phyloP scores from a whole-genome alignment of 2,797 vertebrate species.

The Enteromius radiatus region DNA sequence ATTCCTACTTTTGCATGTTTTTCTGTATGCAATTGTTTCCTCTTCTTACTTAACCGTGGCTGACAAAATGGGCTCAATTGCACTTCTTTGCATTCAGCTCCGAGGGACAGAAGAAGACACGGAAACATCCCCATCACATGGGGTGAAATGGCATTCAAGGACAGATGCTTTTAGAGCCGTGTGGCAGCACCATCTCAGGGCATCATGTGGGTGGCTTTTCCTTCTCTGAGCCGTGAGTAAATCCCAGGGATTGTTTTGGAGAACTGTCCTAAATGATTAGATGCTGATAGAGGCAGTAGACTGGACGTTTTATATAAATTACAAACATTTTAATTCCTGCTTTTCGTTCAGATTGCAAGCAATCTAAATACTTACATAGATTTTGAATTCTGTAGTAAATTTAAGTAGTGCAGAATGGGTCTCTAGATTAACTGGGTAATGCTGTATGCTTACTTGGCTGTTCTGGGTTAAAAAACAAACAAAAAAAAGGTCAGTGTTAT shows the following conservation, averaged over 20 bases:
- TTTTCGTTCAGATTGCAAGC: not conserved
- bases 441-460: not conserved
- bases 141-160: not conserved
- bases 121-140: not conserved
- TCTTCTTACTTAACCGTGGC: conserved; percentile 74
- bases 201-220: not conserved
- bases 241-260: conserved; percentile 5
- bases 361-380: not conserved
- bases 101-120: conserved; percentile 63
- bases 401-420: not conserved
- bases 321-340: not conserved
- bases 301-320: not conserved
- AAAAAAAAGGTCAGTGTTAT: not conserved
- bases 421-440: not conserved
- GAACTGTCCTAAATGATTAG: not conserved
- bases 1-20: not conserved
- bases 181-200: not conserved
- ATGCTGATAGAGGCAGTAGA: not conserved
- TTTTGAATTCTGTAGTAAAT: not conserved
- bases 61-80: conserved; percentile 79
- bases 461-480: not conserved
- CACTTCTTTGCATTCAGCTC: conserved; percentile 56
- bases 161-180: not conserved
- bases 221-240: not conserved
- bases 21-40: no score